Base-by-base conservation (phyloP, 2,888 invertebrate genomes). In the Lasioglossum lativentre region DNA sequence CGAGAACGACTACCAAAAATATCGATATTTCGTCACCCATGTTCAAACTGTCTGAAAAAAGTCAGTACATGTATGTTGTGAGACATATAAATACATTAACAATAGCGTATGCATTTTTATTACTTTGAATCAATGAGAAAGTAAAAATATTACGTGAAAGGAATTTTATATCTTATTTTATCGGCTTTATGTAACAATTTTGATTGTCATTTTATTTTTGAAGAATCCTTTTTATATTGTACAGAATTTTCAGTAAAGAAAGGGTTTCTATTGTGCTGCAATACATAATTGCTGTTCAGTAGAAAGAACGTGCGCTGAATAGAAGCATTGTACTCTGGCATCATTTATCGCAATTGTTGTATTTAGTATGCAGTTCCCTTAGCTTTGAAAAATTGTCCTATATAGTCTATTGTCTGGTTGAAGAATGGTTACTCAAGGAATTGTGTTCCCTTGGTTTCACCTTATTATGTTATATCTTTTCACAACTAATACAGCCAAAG, bases 11-110 rank as follows among this genome's bases (percentile, higher is more conserved):
- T 4, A 96, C 96, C 70, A 97, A 95, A 10, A 96, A 95, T 87
- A 97, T 95, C 88, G 96, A 96, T 74, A 96, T 95, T 94, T 96
- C 96, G 86, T 96, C 96, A 92, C 96, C 96, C 92, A 96, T 95
- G 75, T 96, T 72, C 38, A 75, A 63, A 75, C 16, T 52, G 73
- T 70, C 87, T 85, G 87, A 23, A 84, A 87, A 40, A 80, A 52
- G 52, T 42, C 16, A 23, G n/a, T 63, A 14, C 14, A 52, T 75
- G 34, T n/a, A 23, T n/a, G 12, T 5, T n/a, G 23, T 70, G 5
- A 38, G 40, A 23, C 23, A 12, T 38, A 70, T 40, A 1, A 40
- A 38, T 27, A 2, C 2, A 70, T n/a, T n/a, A 40, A 40, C n/a
- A 40, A 63, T 63, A 38, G 38, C 4, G n/a, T 40, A 34, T 40